These are phyloP conservation scores for Volucella zonaria DNA, from an alignment of 2,888 invertebrate genomes.

Conservation along the genomic window DNA sequence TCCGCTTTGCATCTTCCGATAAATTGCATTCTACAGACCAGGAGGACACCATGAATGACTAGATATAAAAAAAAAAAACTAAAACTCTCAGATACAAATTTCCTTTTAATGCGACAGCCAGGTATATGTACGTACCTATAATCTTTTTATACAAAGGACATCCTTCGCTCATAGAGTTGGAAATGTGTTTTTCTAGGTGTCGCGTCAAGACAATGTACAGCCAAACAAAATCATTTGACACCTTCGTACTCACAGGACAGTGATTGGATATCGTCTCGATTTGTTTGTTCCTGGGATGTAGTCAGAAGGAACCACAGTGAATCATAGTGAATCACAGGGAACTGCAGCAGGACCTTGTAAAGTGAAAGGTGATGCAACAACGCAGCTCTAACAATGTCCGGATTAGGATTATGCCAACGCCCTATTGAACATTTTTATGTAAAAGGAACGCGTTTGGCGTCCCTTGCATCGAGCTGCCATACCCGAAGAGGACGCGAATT, in stretches of 20 bases:
- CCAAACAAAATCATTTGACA: conserved; percentile 68
- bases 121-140: conserved; percentile 20
- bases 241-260: conserved; percentile 43
- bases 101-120: conserved; percentile 62
- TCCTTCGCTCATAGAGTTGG: conserved; percentile 31
- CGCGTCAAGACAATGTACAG: conserved; percentile 59
- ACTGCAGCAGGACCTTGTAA: conserved; percentile 27
- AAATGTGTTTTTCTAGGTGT: conserved; percentile 71
- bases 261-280: conserved; percentile 68
- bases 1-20: conserved; percentile 73
- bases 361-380: conserved; percentile 65
- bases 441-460: conserved; percentile 39
- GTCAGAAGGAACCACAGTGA: background rate
- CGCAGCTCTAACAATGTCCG: conserved; percentile 61
- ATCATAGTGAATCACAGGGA: background rate
- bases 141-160: conserved; percentile 51
- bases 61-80: conserved; percentile 7
- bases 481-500: conserved; percentile 61
- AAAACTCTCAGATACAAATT: conserved; percentile 67
- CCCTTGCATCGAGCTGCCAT: conserved; percentile 13
- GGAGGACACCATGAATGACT: conserved; percentile 6
- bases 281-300: conserved; percentile 36
- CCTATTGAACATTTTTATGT: conserved; percentile 39
- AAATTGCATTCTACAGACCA: conserved; percentile 65
- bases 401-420: conserved; percentile 70